Percentiles rank a stretch among this genome's conserved stretches.
These are phyloP conservation scores for Arvicanthis niloticus DNA, from an alignment of 2,113 vertebrate species.

Conservation along the genomic window DNA sequence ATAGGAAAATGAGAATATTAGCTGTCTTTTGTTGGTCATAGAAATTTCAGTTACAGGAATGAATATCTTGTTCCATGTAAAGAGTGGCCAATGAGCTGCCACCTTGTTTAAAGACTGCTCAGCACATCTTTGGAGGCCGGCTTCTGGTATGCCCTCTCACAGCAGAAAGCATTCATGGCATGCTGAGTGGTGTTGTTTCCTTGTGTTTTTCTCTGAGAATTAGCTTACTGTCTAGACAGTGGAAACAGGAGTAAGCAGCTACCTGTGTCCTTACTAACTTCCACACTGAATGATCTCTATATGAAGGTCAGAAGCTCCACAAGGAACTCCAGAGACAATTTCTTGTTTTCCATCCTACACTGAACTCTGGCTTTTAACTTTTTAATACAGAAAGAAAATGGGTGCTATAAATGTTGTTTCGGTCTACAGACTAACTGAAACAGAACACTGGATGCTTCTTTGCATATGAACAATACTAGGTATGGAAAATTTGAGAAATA, in stretches of 20 bases:
- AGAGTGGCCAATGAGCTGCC: not conserved
- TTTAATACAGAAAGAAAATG: conserved; percentile 24
- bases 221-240: conserved; percentile 18
- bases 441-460: not conserved
- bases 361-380: conserved; percentile 20
- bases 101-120: not conserved
- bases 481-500: not conserved
- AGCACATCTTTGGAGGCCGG: not conserved
- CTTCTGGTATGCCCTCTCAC: conserved; percentile 52
- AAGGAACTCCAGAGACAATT: conserved; percentile 7
- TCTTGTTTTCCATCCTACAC: not conserved
- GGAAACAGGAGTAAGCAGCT: conserved; percentile 3
- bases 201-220: conserved; percentile 22
- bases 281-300: not conserved
- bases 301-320: not conserved
- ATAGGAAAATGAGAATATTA: conserved; percentile 25
- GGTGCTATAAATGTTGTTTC: not conserved
- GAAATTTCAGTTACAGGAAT: conserved; percentile 35
- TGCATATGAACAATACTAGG: not conserved
- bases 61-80: conserved; percentile 40
- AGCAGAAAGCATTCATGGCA: not conserved
- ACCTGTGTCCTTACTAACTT: not conserved
- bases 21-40: not conserved
- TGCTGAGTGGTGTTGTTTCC: not conserved
- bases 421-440: conserved; percentile 9